A percentile compares a stretch with the other conserved stretches of the same genome.
Conservation (phyloP, 2,113 vertebrate genomes). For the Mastomys coucha region DNA sequence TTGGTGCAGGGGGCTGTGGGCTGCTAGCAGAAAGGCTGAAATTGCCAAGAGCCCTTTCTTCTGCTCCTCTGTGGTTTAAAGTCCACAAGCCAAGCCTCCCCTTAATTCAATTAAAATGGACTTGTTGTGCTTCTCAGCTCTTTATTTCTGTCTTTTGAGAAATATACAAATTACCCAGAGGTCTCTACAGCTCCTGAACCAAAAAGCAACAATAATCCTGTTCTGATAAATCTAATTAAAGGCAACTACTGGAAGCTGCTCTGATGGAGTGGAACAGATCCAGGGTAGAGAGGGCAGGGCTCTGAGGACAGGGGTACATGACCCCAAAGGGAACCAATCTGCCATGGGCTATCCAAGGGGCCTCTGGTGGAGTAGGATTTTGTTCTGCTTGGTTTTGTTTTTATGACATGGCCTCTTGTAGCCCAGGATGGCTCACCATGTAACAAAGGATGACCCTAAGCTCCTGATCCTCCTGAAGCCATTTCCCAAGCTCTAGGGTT, state of each 20-base stretch:
- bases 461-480: background rate
- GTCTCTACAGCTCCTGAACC: slow-evolving; percentile 64
- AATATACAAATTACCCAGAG: slow-evolving; percentile 75
- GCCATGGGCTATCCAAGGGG: rapidly evolving
- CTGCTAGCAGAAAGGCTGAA: background rate
- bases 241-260: background rate
- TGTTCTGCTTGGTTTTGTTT: background rate
- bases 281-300: background rate
- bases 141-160: slow-evolving; percentile 72
- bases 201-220: slow-evolving; percentile 69
- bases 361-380: background rate
- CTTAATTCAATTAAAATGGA: slow-evolving; percentile 76
- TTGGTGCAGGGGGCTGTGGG: background rate
- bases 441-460: background rate
- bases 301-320: background rate
- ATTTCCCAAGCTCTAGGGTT: background rate
- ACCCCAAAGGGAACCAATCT: too few relatives aligned
- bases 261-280: background rate
- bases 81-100: slow-evolving; percentile 7
- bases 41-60: background rate
- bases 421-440: background rate
- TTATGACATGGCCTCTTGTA: background rate
- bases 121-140: slow-evolving; percentile 70
- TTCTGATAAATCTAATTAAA: slow-evolving; percentile 77
- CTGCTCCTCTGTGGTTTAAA: background rate